Evolutionary conservation across 1,140 invertebrate species (phyloP), one percentile per base, ranked within the genome.

Genomic region (Halotydeus destructor): DNA sequence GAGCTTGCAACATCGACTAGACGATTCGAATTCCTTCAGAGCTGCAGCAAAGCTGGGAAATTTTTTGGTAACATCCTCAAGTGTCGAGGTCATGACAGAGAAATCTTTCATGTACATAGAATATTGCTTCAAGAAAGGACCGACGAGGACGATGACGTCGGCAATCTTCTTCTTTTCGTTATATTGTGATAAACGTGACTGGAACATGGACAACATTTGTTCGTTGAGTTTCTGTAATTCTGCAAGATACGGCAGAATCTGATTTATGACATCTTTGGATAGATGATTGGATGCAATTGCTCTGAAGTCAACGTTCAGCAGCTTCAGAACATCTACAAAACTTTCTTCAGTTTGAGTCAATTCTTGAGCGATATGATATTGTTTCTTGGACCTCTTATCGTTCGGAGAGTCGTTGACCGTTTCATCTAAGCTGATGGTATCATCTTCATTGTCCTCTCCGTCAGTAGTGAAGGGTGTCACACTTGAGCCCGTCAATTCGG

Each of bases 91-190:
- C 14, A 72, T 70, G 30, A 61, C 61, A 53, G 74, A 67, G 58
- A 76, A 78, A 54, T 78, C 71, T 48, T 68, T 65, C 16, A 78
- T 74, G 52, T 77, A 79, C 19, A 68, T 63, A 0, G 74, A 70
- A 47, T 77, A 78, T 49, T 77, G 62, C 57, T 78, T 78, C 0
- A 78, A 58, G 56, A 77, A 79, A 2, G 74, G 75, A 19, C 75
- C 76, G 54, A 75, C 76, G 51, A 69, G 71, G 12, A 76, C 70
- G 57, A 78, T 74, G 12, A 78, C 69, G 57, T 78, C 75, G n/a
- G 75, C 66, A 41, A 79, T 70, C 57, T 67, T 67, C 4, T 64
- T 63, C 46, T 65, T 56, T 16, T 57, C 12, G 11, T 49, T 59
- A 75, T 75, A 78, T 41, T 64, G 60, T 26, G 64, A 53, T 47